phyloP scores from a whole-genome alignment of 2,113 vertebrate species.

The Podocnemis expansa region DNA sequence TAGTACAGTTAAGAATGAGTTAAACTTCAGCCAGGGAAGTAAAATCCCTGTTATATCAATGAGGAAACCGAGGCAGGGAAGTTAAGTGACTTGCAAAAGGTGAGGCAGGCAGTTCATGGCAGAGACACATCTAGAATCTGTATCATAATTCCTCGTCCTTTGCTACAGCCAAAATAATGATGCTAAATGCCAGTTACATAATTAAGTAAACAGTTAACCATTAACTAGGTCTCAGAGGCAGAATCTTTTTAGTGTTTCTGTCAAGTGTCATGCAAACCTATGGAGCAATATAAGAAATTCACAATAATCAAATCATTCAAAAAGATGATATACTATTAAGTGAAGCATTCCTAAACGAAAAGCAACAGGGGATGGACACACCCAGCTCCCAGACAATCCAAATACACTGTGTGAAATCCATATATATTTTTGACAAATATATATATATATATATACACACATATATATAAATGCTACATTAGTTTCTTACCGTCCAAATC shows the following conservation, averaged over 20 bases:
- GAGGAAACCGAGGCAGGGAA: background rate
- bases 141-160: background rate
- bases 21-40: background rate
- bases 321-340: slow-evolving; percentile 46
- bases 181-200: background rate
- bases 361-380: background rate
- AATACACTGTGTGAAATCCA: slow-evolving; percentile 15
- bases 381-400: slow-evolving; percentile 19
- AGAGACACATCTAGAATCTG: background rate
- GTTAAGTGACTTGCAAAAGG: background rate
- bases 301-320: slow-evolving; percentile 43
- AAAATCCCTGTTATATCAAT: background rate
- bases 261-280: background rate
- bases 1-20: background rate
- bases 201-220: slow-evolving; percentile 18
- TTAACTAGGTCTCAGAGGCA: background rate
- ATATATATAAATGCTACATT: slow-evolving; percentile 13
- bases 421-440: background rate
- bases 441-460: too few relatives aligned
- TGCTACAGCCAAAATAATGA: background rate
- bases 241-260: slow-evolving; percentile 28
- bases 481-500: slow-evolving; percentile 11
- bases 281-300: slow-evolving; percentile 22
- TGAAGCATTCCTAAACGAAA: slow-evolving; percentile 56
- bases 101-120: background rate